Conservation (phyloP, 2,888 invertebrate genomes). For the Leucoptera coffeella region DNA sequence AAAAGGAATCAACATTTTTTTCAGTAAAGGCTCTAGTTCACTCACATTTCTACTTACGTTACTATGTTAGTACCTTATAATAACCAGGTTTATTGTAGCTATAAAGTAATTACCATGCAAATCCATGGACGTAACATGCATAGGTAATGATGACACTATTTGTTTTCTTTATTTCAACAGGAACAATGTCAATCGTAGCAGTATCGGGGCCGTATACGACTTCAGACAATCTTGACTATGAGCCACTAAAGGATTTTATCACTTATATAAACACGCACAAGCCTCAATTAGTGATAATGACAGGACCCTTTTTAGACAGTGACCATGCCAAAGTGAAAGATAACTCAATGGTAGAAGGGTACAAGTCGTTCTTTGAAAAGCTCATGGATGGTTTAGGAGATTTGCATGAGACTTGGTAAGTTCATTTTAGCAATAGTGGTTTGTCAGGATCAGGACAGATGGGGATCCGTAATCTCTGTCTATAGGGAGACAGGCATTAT, state of each 20-base stretch:
- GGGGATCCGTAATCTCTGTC: too few species aligned
- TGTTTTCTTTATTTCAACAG: conserved; percentile 13
- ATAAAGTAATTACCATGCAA: too few species aligned
- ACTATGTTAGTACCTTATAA: too few species aligned
- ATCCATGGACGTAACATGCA: too few species aligned
- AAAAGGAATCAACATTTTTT: conserved; percentile 24
- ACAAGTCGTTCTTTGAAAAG: conserved; percentile 68
- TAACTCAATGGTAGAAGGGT: conserved; percentile 59
- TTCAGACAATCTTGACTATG: conserved; percentile 68
- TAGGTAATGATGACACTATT: background rate
- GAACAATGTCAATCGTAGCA: conserved; percentile 60
- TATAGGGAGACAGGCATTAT: too few species aligned
- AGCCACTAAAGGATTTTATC: conserved; percentile 75
- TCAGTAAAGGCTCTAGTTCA: conserved; percentile 14
- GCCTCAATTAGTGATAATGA: conserved; percentile 76
- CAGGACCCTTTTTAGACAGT: conserved; percentile 80
- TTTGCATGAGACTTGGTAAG: conserved; percentile 51
- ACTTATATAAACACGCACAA: conserved; percentile 57
- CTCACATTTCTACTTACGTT: too few species aligned
- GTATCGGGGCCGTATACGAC: conserved; percentile 83
- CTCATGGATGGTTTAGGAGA: conserved; percentile 59
- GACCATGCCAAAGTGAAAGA: conserved; percentile 59
- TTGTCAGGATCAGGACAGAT: too few species aligned
- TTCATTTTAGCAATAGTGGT: too few species aligned
- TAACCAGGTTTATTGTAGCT: too few species aligned